Percentiles rank a stretch among this genome's conserved stretches.
Evolutionary conservation across 2,797 vertebrate genomes (phyloP).

Genomic region (Nannoperca australis): DNA sequence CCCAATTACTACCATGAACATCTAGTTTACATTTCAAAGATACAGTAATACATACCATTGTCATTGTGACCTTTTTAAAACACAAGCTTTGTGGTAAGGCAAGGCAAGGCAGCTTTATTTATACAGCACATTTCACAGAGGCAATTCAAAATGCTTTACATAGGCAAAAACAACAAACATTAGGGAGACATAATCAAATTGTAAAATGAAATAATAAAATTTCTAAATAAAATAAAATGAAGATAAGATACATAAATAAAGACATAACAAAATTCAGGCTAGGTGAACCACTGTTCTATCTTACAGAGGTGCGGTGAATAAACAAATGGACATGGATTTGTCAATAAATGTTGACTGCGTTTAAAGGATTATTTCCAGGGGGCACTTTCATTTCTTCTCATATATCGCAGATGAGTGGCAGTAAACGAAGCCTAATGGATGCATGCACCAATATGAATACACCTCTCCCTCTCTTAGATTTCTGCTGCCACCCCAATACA

Average conservation of each 20-base stretch:
- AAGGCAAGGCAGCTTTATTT: too few species aligned
- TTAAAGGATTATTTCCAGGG: slow-evolving; percentile 13
- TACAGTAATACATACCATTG: neutral
- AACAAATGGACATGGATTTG: neutral
- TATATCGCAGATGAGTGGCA: slow-evolving; percentile 20
- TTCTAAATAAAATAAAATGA: too few species aligned
- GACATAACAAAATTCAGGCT: too few species aligned
- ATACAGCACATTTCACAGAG: too few species aligned
- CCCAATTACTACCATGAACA: slow-evolving; percentile 7
- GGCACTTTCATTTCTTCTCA: slow-evolving; percentile 9
- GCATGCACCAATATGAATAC: neutral
- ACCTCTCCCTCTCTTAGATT: neutral
- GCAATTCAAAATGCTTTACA: too few species aligned
- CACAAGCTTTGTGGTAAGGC: neutral
- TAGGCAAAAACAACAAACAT: too few species aligned
- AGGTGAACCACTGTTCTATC: neutral
- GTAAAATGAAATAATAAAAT: too few species aligned
- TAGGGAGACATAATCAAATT: too few species aligned
- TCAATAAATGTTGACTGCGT: slow-evolving; percentile 13
- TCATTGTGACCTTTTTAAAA: neutral
- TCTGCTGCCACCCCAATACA: too few species aligned
- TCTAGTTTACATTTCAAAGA: neutral
- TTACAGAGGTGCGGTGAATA: neutral
- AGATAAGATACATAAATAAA: too few species aligned
- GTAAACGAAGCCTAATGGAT: slow-evolving; percentile 11